These are phyloP conservation scores for Listronotus oregonensis DNA, from an alignment of 1,140 invertebrate genomes.

Conservation along the genomic window DNA sequence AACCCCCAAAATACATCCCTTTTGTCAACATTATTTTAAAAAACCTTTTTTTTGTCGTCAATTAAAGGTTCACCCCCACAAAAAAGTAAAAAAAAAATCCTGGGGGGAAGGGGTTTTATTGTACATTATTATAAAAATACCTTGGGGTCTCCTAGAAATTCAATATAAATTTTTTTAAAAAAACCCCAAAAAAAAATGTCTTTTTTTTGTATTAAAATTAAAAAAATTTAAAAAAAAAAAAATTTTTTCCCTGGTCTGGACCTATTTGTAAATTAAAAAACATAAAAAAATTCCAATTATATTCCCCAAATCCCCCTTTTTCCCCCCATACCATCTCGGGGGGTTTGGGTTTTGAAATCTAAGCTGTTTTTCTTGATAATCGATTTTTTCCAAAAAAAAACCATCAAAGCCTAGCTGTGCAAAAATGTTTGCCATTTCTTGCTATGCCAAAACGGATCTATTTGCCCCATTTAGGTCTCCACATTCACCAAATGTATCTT, in stretches of 20 bases:
- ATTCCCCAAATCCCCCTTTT: conserved; percentile 63
- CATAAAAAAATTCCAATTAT: background rate
- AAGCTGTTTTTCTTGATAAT: conserved; percentile 73
- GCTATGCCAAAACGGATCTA: conserved; percentile 77
- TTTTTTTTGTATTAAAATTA: too few relatives aligned
- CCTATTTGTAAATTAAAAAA: background rate
- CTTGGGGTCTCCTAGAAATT: conserved; percentile 59
- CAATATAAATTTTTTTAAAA: too few relatives aligned
- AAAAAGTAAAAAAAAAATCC: conserved; percentile 90
- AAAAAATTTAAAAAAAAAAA: too few relatives aligned
- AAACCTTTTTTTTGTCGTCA: conserved; percentile 72
- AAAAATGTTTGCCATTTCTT: conserved; percentile 71
- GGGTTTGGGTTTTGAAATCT: conserved; percentile 66
- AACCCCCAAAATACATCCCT: conserved; percentile 57
- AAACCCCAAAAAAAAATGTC: too few relatives aligned
- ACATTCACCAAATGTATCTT: conserved; percentile 69
- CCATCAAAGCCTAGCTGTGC: conserved; percentile 76
- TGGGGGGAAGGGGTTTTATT: conserved; percentile 81
- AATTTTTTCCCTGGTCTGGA: too few relatives aligned
- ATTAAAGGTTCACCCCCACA: conserved; percentile 83
- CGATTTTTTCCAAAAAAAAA: conserved; percentile 73
- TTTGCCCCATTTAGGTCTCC: conserved; percentile 74
- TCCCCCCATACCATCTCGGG: conserved; percentile 81
- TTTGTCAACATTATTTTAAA: conserved; percentile 73
- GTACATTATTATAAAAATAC: conserved; percentile 75